Conservation (phyloP, 2,888 invertebrate species). For the Drosophila phalerata region DNA sequence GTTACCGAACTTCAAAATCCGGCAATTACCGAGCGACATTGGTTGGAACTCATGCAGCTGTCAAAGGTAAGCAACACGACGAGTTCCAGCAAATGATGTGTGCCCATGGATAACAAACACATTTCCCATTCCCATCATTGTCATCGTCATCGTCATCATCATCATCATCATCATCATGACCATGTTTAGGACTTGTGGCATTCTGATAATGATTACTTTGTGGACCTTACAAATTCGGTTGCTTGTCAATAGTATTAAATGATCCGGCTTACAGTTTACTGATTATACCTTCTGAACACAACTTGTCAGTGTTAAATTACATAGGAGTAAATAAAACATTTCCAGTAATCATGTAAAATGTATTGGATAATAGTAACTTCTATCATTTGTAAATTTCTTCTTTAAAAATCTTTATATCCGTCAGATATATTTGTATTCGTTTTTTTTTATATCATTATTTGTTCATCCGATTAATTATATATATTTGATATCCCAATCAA, state of each 20-base stretch:
- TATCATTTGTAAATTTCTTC: neutral
- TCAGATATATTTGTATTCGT: too few relatives aligned
- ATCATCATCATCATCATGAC: constrained; percentile 7
- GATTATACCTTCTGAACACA: constrained; percentile 1
- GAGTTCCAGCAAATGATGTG: constrained; percentile 30
- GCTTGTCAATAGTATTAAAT: constrained; percentile 52
- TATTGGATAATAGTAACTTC: too few relatives aligned
- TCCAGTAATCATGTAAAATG: neutral
- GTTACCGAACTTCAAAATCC: constrained; percentile 98
- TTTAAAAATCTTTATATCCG: neutral
- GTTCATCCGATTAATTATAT: too few relatives aligned
- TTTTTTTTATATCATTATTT: too few relatives aligned
- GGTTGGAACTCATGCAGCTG: constrained; percentile 97
- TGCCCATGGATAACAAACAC: constrained; percentile 24
- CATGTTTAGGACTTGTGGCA: constrained; percentile 19
- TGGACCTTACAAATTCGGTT: constrained; percentile 10
- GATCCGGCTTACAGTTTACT: constrained; percentile 4
- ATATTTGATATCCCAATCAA: too few relatives aligned
- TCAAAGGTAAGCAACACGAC: constrained; percentile 89
- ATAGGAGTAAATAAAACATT: neutral
- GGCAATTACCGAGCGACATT: constrained; percentile 97
- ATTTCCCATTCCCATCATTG: neutral
- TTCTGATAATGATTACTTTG: constrained; percentile 15
- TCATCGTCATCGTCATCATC: neutral
- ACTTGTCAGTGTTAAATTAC: neutral